phyloP scores from a whole-genome alignment of 2,113 vertebrate species.

The Chloroceryle aenea region DNA sequence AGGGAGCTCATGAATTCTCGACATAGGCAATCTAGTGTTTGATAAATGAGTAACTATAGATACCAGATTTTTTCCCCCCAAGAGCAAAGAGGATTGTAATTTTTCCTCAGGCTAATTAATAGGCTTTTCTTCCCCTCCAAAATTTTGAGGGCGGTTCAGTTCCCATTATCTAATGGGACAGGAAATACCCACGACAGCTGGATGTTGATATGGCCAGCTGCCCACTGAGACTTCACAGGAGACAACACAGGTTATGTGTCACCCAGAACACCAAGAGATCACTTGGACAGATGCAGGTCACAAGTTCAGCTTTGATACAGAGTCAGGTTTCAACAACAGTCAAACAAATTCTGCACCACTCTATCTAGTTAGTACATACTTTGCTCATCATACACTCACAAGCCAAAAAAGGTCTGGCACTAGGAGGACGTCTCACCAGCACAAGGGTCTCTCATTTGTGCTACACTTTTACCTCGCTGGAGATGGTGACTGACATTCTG shows the following conservation, averaged over 20 bases:
- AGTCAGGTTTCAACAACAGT: neutral
- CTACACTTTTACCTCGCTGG: neutral
- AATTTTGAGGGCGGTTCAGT: neutral
- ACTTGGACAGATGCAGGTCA: neutral
- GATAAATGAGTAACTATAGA: neutral
- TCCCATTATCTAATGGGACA: neutral
- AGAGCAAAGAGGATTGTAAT: neutral
- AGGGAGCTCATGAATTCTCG: neutral
- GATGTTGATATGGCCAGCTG: neutral
- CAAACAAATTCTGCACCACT: neutral
- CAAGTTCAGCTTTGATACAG: neutral
- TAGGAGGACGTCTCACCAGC: neutral
- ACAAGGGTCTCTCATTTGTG: neutral
- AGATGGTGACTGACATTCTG: neutral
- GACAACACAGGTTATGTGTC: rapidly evolving
- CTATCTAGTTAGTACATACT: neutral
- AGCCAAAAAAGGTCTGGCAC: neutral
- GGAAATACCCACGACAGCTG: neutral
- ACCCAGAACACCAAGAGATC: neutral
- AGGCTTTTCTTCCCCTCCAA: neutral
- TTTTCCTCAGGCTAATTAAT: neutral
- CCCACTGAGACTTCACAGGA: neutral
- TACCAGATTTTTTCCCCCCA: neutral
- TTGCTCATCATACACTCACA: neutral
- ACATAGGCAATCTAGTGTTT: slow-evolving; percentile 18